phyloP scores from a whole-genome alignment of 2,113 vertebrate species.

The Nansenia antarctica region DNA sequence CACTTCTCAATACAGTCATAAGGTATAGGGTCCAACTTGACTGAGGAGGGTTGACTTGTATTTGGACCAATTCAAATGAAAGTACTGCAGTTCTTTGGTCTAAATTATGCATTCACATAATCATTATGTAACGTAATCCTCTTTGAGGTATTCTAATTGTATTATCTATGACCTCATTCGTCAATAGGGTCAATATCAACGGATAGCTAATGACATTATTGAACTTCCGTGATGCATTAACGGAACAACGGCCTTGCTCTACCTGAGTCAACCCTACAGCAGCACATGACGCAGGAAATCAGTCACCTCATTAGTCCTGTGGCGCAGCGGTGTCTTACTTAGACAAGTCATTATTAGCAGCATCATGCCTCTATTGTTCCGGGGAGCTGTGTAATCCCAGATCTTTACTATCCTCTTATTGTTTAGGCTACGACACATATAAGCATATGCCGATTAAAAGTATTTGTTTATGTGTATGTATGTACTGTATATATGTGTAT shows the following conservation, averaged over 20 bases:
- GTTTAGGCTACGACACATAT: slow-evolving; percentile 56
- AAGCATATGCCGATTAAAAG: too few relatives aligned
- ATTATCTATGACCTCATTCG: slow-evolving; percentile 1
- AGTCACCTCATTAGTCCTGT: slow-evolving; percentile 19
- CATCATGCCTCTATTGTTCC: slow-evolving; percentile 39
- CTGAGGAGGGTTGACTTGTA: background rate
- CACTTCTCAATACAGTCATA: background rate
- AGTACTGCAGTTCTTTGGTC: background rate
- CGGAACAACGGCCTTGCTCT: slow-evolving; percentile 13
- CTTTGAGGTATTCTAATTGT: slow-evolving; percentile 5
- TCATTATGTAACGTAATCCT: background rate
- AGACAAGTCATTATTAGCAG: slow-evolving; percentile 35
- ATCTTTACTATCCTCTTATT: slow-evolving; percentile 57
- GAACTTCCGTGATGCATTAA: slow-evolving; percentile 8
- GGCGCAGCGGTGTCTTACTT: slow-evolving; percentile 56
- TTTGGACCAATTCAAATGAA: background rate
- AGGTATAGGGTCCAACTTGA: background rate
- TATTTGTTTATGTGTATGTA: slow-evolving; percentile 13
- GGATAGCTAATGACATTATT: slow-evolving; percentile 11
- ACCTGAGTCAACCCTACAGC: too few relatives aligned
- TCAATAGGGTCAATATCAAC: background rate
- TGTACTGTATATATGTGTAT: background rate
- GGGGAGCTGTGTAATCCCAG: slow-evolving; percentile 51
- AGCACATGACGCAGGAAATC: slow-evolving; percentile 42
- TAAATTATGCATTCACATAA: background rate